phyloP scores from a whole-genome alignment of 2,888 invertebrate genomes.

The Drosophila prolongata region DNA sequence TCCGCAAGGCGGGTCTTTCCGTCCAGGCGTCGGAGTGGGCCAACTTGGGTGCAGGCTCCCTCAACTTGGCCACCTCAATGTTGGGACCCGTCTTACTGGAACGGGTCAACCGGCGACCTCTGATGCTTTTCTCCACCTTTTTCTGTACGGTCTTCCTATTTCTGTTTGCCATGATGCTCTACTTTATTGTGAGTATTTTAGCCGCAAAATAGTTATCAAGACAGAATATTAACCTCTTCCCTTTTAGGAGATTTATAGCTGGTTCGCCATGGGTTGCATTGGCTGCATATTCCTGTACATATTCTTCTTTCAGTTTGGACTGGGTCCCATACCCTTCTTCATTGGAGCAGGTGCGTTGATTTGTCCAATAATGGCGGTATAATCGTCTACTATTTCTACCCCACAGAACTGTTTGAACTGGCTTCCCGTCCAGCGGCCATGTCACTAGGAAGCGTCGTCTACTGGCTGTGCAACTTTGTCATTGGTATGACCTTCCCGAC shows the following conservation, averaged over 20 bases:
- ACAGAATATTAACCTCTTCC: background rate
- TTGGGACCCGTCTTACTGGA: conserved; percentile 89
- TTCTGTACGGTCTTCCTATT: conserved; percentile 87
- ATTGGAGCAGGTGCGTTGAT: conserved; percentile 89
- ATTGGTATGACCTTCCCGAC: conserved; percentile 85
- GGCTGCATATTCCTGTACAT: conserved; percentile 90
- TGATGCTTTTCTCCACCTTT: conserved; percentile 88
- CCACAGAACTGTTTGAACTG: conserved; percentile 90
- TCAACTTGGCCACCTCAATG: conserved; percentile 88
- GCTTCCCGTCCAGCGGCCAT: conserved; percentile 92
- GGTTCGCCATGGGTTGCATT: conserved; percentile 91
- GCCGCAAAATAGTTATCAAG: fast-evolving
- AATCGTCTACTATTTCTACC: background rate
- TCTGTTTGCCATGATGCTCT: conserved; percentile 87
- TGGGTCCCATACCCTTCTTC: conserved; percentile 94
- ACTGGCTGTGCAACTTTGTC: conserved; percentile 91
- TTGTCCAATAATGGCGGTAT: background rate
- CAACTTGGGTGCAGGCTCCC: conserved; percentile 90
- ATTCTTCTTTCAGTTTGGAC: conserved; percentile 91
- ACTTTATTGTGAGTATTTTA: conserved; percentile 87
- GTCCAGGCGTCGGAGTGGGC: conserved; percentile 88
- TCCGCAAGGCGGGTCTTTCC: conserved; percentile 89
- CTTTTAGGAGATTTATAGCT: conserved; percentile 86
- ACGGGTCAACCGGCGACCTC: conserved; percentile 87
- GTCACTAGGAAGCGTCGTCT: conserved; percentile 93